Base-by-base conservation (phyloP, 2,113 vertebrate species). In the Pongo pygmaeus region DNA sequence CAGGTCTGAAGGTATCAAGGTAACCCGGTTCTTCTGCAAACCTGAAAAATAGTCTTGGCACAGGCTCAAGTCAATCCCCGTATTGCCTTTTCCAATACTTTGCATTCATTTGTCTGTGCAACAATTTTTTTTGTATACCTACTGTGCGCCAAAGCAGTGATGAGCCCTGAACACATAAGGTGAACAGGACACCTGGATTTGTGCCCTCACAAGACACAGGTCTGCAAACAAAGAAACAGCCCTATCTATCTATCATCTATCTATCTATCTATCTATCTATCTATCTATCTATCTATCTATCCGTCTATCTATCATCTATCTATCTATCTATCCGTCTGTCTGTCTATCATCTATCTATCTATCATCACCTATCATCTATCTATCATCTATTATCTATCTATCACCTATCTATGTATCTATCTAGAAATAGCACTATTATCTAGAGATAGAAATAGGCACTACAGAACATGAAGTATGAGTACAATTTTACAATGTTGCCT, bases 381-480 rank as follows among this genome's bases (percentile, higher is more conserved):
- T 48, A 48, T 48, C 11, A 48, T 48, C 43, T 43, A 43, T 43
- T 43, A 43, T 43, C 43, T 43, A 38, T 38, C 48, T 48, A 14
- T 50, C 48, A 50, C 14, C 48, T 50, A 50, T 50, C 48, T 50
- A 14, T 50, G 48, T 50, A 57, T 57, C 16, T 57, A 57, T 27
- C 64, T 30, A 23, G 74, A 70, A 32, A 14, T 3, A 30, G 64
- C 55, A 57, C 55, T 57, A 57, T 22, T 20, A 57, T 22, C 20
- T 57, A 57, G 55, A 57, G 22, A 57, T 57, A 57, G 11, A 25
- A n/a, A 4, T 9, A 17, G 8, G 70, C 4, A 23, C 27, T 27
- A 6, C 0, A 5, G 30, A 43, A 5, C 10, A 4, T 17, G 35
- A 25, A 32, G 50, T 8, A 0, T 27, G 22, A 9, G 40, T 3